Conservation (phyloP, 1,140 invertebrate genomes). For the Steinernema khuongi region DNA sequence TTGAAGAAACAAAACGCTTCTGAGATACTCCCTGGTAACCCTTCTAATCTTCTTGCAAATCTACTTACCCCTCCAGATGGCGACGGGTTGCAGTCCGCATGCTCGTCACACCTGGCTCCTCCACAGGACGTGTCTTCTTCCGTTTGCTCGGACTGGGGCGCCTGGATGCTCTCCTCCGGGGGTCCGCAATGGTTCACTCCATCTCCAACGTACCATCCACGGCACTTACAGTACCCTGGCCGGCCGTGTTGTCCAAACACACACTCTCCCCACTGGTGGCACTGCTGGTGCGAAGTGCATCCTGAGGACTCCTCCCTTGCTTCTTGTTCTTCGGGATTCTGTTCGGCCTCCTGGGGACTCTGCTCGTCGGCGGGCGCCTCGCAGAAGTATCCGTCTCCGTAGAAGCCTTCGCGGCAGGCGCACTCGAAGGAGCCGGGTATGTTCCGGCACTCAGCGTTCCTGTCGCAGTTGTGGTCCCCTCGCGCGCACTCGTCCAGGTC, state of each 20-base stretch:
- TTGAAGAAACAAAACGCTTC: neutral
- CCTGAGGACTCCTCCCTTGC: constrained; percentile 46
- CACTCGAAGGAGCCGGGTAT: constrained; percentile 73
- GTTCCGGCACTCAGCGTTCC: constrained; percentile 76
- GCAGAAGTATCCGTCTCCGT: constrained; percentile 63
- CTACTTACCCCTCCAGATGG: constrained; percentile 33
- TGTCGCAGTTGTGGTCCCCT: constrained; percentile 72
- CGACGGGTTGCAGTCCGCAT: constrained; percentile 60
- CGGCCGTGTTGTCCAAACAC: constrained; percentile 25
- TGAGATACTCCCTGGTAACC: constrained; percentile 59
- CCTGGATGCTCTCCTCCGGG: constrained; percentile 34
- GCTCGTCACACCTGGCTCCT: constrained; percentile 60
- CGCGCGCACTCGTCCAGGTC: constrained; percentile 81
- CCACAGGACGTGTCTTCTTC: constrained; percentile 28
- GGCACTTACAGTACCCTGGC: constrained; percentile 30
- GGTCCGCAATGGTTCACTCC: constrained; percentile 41
- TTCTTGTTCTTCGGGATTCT: constrained; percentile 16
- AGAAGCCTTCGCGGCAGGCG: constrained; percentile 67
- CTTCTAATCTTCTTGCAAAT: neutral
- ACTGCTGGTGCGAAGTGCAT: constrained; percentile 36
- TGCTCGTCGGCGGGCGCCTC: constrained; percentile 32
- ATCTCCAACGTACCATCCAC: constrained; percentile 45
- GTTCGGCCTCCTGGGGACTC: neutral
- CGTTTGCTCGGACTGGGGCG: constrained; percentile 59
- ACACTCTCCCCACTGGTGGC: constrained; percentile 43